Evolutionary conservation across 2,113 vertebrate genomes (phyloP).

Genomic region (Acrocephalus arundinaceus): DNA sequence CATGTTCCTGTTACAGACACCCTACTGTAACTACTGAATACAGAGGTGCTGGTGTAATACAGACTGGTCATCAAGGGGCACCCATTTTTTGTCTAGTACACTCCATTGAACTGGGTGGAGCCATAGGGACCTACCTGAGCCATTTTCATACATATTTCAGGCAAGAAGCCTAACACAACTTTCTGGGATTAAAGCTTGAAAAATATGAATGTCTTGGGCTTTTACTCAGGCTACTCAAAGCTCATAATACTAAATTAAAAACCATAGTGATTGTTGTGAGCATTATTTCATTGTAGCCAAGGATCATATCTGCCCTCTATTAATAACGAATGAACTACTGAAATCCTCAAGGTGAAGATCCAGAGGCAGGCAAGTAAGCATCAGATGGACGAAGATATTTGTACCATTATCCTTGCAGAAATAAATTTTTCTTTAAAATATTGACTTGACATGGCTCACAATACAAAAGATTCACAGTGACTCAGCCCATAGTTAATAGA

Average conservation of each 20-base stretch:
- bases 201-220: not conserved
- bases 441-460: not conserved
- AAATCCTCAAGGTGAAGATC: not conserved
- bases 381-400: not conserved
- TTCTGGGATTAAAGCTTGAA: not conserved
- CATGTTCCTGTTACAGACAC: not conserved
- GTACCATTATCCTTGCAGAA: not conserved
- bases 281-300: not conserved
- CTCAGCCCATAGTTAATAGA: constrained; percentile 19
- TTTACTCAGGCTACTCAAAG: not conserved
- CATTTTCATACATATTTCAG: not conserved
- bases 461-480: not conserved
- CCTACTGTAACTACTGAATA: not conserved
- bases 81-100: not conserved
- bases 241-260: not conserved
- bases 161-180: not conserved
- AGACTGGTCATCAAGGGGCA: not conserved
- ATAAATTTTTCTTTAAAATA: constrained; percentile 55
- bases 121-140: not conserved
- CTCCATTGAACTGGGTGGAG: not conserved
- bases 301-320: not conserved
- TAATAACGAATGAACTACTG: not conserved
- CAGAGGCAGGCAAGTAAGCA: not conserved
- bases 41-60: not conserved
- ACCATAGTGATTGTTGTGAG: not conserved